These are phyloP conservation scores for Muscidifurax raptorellus DNA, from an alignment of 1,140 invertebrate species.

Conservation along the genomic window DNA sequence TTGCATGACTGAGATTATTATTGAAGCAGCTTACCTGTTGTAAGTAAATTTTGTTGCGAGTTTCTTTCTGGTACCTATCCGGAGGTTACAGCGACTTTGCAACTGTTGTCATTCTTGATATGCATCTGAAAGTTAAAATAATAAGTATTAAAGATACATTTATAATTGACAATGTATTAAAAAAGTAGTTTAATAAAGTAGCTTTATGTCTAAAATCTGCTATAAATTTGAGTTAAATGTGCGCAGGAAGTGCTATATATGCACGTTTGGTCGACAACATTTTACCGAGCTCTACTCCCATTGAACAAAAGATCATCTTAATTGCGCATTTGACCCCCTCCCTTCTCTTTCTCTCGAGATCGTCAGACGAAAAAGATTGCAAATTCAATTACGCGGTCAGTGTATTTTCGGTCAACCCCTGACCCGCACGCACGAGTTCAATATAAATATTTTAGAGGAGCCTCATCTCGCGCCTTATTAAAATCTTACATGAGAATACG, in stretches of 20 bases:
- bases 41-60: too few species aligned
- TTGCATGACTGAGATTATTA: too few species aligned
- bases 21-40: too few species aligned
- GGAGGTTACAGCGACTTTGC: too few species aligned
- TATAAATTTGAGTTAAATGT: not conserved
- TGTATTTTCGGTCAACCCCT: not conserved
- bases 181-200: too few species aligned
- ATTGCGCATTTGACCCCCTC: constrained; percentile 7
- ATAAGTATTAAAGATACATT: too few species aligned
- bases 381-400: constrained; percentile 5
- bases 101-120: too few species aligned
- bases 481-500: not conserved
- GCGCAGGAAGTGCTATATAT: not conserved
- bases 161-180: too few species aligned
- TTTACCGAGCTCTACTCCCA: constrained; percentile 23
- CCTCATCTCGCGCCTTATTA: not conserved
- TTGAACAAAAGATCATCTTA: constrained; percentile 24
- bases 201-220: too few species aligned
- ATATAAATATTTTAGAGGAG: not conserved
- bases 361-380: not conserved
- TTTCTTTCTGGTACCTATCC: too few species aligned
- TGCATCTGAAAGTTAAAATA: too few species aligned
- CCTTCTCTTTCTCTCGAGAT: not conserved
- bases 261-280: not conserved
- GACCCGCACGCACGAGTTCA: not conserved